These are phyloP conservation scores for Amazona ochrocephala DNA, from an alignment of 2,797 vertebrate genomes.

Conservation along the genomic window DNA sequence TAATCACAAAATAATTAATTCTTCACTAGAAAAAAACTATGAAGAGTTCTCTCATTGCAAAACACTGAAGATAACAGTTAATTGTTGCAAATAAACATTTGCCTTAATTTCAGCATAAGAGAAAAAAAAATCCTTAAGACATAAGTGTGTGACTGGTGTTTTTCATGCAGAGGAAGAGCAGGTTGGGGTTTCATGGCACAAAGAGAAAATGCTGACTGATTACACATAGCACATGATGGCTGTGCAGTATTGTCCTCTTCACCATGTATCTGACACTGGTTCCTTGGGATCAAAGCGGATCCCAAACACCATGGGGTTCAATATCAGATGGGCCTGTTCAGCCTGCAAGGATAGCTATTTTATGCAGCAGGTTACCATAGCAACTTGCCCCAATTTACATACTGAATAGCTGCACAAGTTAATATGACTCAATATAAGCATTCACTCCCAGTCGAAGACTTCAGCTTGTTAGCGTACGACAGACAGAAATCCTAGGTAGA, in stretches of 20 bases:
- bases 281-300: not conserved
- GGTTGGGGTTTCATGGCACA: not conserved
- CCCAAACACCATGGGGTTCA: not conserved
- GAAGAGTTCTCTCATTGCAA: not conserved
- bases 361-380: conserved; percentile 2
- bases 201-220: rapidly evolving
- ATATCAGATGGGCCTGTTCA: not conserved
- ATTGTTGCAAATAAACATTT: not conserved
- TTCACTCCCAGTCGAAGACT: not conserved
- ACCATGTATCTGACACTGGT: rapidly evolving
- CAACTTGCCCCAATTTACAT: conserved; percentile 14
- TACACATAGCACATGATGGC: not conserved
- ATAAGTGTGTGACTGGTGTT: not conserved
- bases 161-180: not conserved
- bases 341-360: not conserved
- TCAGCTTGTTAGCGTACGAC: not conserved
- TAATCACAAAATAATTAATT: not conserved
- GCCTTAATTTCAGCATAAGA: not conserved
- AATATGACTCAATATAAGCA: not conserved
- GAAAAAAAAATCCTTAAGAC: not conserved
- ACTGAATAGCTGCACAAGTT: not conserved
- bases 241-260: not conserved
- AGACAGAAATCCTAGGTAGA: not conserved
- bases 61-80: not conserved
- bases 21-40: not conserved